These are phyloP conservation scores for Sturnira hondurensis DNA, from an alignment of 2,113 vertebrate genomes.

Conservation along the genomic window DNA sequence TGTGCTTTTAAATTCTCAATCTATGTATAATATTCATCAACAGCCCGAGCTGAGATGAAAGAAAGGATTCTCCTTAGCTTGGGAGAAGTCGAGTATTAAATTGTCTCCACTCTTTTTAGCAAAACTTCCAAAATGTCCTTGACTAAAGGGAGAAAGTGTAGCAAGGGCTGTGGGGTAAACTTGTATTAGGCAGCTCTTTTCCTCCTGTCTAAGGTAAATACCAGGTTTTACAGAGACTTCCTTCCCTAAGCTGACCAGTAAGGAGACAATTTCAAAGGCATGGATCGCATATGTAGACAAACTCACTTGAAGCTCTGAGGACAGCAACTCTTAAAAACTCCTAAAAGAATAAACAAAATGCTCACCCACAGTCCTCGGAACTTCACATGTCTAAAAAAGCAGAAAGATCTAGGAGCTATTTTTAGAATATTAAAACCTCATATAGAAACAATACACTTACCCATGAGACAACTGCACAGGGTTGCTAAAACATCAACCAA, in stretches of 20 bases:
- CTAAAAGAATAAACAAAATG: neutral
- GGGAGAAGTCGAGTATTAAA: neutral
- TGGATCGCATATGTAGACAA: neutral
- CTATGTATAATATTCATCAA: neutral
- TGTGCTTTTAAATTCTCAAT: neutral
- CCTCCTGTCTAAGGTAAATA: neutral
- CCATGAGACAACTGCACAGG: neutral
- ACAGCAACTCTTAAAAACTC: neutral
- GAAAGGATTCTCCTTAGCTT: neutral
- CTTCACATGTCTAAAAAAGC: neutral
- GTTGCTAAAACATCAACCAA: constrained; percentile 1
- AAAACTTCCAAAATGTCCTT: constrained; percentile 13
- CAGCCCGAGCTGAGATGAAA: neutral
- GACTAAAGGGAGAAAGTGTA: neutral
- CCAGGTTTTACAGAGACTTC: neutral
- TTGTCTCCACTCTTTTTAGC: neutral
- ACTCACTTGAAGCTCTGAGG: neutral
- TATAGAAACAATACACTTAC: neutral
- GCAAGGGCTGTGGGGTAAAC: neutral
- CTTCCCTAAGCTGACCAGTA: neutral
- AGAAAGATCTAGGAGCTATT: neutral
- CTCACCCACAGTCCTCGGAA: neutral
- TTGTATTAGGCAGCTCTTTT: neutral
- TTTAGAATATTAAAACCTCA: neutral
- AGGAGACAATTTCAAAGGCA: neutral